Evolutionary conservation across 2,113 vertebrate genomes (phyloP).

Genomic region (Pachycephala philippinensis): DNA sequence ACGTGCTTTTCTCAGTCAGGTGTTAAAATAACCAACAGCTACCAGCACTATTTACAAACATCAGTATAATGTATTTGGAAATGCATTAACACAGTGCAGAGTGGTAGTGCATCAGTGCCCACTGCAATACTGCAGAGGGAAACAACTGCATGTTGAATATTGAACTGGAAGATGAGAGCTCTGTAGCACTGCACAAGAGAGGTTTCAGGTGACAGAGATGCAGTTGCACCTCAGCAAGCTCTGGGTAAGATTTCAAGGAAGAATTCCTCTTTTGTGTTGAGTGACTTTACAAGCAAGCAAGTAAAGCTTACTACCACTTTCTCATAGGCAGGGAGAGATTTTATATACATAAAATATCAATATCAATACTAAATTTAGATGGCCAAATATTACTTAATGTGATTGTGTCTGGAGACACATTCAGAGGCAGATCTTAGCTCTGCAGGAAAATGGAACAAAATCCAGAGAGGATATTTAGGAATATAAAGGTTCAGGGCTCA

Average conservation of each 20-base stretch:
- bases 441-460: neutral
- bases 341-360: neutral
- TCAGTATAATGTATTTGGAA: neutral
- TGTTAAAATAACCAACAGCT: neutral
- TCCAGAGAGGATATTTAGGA: neutral
- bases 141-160: neutral
- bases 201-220: neutral
- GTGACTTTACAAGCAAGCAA: neutral
- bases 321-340: neutral
- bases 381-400: neutral
- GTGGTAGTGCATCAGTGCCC: neutral
- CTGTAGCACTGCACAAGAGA: neutral
- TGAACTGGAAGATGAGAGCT: neutral
- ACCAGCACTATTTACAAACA: neutral
- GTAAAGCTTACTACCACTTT: neutral
- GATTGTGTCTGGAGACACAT: neutral
- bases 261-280: neutral
- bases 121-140: neutral
- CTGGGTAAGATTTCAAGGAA: neutral
- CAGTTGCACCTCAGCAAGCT: neutral
- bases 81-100: neutral
- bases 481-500: neutral
- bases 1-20: neutral
- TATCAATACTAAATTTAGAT: neutral
- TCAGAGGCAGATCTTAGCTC: neutral